These are phyloP conservation scores for Peromyscus aztecus DNA, from an alignment of 2,797 vertebrate species.

Conservation along the genomic window DNA sequence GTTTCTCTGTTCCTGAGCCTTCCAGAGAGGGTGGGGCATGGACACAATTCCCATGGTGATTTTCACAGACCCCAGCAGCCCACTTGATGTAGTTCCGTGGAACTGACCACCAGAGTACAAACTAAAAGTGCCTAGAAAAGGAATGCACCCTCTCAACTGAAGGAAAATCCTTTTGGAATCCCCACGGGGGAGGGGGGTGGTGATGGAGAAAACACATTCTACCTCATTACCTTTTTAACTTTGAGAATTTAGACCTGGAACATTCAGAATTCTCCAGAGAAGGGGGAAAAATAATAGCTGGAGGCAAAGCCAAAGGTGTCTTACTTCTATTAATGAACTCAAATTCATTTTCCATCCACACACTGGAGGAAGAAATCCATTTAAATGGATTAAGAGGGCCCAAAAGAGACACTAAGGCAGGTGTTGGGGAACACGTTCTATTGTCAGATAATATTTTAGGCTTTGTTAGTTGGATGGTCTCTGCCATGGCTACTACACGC, in stretches of 20 bases:
- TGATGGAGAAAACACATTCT: slow-evolving; percentile 75
- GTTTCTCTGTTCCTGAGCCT: neutral
- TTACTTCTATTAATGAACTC: slow-evolving; percentile 69
- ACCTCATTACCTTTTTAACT: slow-evolving; percentile 64
- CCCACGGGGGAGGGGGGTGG: neutral
- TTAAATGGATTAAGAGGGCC: slow-evolving; percentile 29
- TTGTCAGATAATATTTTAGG: neutral
- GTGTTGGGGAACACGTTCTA: neutral
- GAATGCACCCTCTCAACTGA: slow-evolving; percentile 36
- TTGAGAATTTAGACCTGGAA: slow-evolving; percentile 41
- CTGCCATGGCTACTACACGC: neutral
- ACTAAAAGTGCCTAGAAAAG: slow-evolving; percentile 57
- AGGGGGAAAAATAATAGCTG: slow-evolving; percentile 39
- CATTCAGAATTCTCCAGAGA: slow-evolving; percentile 59
- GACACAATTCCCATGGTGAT: neutral
- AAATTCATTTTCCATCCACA: slow-evolving; percentile 75
- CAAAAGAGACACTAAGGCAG: slow-evolving; percentile 1
- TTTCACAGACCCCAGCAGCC: neutral
- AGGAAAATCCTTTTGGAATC: slow-evolving; percentile 62
- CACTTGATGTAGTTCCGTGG: neutral
- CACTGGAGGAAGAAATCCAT: slow-evolving; percentile 48
- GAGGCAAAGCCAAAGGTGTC: slow-evolving; percentile 37
- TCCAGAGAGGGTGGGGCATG: neutral
- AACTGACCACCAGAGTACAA: slow-evolving; percentile 8
- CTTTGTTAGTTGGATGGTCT: neutral